Evolutionary conservation across 2,888 invertebrate species (phyloP), one percentile per base, ranked within the genome.

Genomic region (Lasioglossum pauxillum): DNA sequence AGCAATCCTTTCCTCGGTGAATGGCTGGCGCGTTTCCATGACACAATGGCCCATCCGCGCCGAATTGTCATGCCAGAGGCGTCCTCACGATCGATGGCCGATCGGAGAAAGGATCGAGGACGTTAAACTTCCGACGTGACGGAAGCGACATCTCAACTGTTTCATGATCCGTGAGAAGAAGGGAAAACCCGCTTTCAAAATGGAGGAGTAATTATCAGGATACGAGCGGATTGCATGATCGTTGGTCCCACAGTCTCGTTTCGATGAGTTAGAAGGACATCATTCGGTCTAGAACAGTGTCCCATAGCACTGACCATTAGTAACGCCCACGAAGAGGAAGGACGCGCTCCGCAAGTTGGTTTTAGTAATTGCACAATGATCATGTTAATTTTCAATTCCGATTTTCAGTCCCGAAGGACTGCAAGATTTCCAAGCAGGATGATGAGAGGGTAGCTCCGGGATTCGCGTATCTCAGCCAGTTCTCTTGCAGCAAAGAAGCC

Each of bases 61-160:
- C 7, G 49, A 77, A 88, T 88, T 88, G 79, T 69, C 44, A 86
- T 82, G 86, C 80, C 35, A 27, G 44, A 7, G 69, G 74, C 49
- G 82, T 82, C 78, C 53, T n/a, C 44, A 72, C 69, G 86, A 86
- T 86, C 83, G 87, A 86, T 81, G 81, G 60, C 10, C 78, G 83
- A 81, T 78, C 77, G 78, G 80, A 53, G 80, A 77, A 83, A 85
- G 80, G 85, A 78, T 71, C 80, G 82, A 82, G 82, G 76, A 82
- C 81, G 80, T 82, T 80, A 67, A 83, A 83, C 87, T 86, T 83
- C 81, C 79, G 78, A 69, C 31, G 71, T 76, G 77, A 23, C 74
- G 38, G 71, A 53, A 74, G 46, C 44, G 46, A 75, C 75, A 69
- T 69, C 49, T 78, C 57, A 14, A 10, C 14, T 35, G 31, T 23